A percentile compares a stretch with the other conserved stretches of the same genome.
Evolutionary conservation across 2,888 invertebrate genomes (phyloP).

Genomic region (Blastobasis lacticolella): DNA sequence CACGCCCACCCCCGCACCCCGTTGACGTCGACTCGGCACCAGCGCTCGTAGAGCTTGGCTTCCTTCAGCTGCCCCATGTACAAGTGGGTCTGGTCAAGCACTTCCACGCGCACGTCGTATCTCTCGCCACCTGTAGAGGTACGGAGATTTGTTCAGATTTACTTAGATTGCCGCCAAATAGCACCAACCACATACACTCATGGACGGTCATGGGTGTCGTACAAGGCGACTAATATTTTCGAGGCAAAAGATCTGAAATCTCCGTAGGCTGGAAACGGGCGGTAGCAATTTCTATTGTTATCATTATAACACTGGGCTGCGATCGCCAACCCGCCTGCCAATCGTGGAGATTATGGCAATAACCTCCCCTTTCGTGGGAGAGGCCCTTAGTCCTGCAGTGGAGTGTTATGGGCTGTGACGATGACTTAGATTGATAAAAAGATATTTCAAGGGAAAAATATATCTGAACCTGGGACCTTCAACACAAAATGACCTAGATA

Average conservation of each 20-base stretch:
- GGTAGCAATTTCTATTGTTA: too few species aligned
- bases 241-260: too few species aligned
- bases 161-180: too few species aligned
- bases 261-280: too few species aligned
- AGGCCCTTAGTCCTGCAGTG: too few species aligned
- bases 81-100: background rate
- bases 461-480: background rate
- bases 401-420: too few species aligned
- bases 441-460: background rate
- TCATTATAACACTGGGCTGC: background rate
- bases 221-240: background rate
- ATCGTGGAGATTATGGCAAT: background rate
- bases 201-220: background rate
- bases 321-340: too few species aligned
- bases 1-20: background rate
- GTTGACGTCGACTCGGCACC: background rate
- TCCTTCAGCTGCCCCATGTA: background rate
- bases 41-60: background rate
- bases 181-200: background rate
- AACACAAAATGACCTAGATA: background rate
- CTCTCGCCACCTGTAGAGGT: background rate
- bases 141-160: background rate
- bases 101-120: background rate
- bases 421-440: background rate
- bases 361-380: too few species aligned